A percentile compares a stretch with the other conserved stretches of the same genome.
phyloP scores from a whole-genome alignment of 2,113 vertebrate genomes.

The Cebus imitator region DNA sequence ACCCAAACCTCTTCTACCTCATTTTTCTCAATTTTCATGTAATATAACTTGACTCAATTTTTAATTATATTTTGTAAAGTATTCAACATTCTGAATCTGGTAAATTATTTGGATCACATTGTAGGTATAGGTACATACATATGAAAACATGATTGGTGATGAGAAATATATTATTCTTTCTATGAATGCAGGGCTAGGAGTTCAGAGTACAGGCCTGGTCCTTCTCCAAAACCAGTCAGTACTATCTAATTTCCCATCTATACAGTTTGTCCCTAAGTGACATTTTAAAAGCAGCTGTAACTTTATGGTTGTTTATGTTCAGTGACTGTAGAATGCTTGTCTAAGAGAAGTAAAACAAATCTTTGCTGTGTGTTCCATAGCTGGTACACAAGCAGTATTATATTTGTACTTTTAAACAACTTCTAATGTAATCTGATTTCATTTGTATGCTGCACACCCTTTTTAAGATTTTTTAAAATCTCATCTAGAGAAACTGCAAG shows the following conservation, averaged over 20 bases:
- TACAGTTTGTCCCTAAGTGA: conserved; percentile 54
- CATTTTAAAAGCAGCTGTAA: conserved; percentile 48
- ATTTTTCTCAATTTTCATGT: conserved; percentile 38
- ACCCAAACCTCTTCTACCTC: conserved; percentile 8
- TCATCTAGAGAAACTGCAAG: conserved; percentile 52
- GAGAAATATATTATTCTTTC: conserved; percentile 25
- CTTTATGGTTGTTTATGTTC: conserved; percentile 60
- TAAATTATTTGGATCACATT: not conserved
- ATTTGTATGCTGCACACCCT: conserved; percentile 50
- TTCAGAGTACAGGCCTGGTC: not conserved
- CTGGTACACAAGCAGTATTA: not conserved
- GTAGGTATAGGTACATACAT: not conserved
- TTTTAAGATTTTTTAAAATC: conserved; percentile 28
- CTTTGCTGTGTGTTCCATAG: conserved; percentile 43
- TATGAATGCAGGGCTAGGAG: not conserved
- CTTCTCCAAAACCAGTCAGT: conserved; percentile 30
- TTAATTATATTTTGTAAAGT: conserved; percentile 21
- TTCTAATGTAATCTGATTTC: conserved; percentile 49
- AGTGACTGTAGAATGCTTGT: conserved; percentile 40
- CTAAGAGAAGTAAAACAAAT: conserved; percentile 58
- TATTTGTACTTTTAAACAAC: conserved; percentile 56
- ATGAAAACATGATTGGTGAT: not conserved
- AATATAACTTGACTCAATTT: not conserved
- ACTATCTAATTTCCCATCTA: conserved; percentile 59
- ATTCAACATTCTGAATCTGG: not conserved